Evolutionary conservation across 2,113 vertebrate genomes (phyloP).

Genomic region (Indicator indicator): DNA sequence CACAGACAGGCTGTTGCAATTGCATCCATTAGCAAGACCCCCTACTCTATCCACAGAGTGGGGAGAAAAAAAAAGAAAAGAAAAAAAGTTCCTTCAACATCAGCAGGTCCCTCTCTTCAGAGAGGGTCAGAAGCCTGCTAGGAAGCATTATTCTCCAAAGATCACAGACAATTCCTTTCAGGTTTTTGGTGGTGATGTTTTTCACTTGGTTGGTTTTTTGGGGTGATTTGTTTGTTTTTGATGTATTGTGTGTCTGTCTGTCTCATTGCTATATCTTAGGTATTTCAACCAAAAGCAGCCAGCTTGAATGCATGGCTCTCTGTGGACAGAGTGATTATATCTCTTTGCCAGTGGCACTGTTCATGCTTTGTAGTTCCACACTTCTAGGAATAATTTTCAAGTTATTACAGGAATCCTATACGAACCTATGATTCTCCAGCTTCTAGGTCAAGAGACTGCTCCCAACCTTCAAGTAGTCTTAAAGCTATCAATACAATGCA

Average conservation of each 20-base stretch:
- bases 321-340: neutral
- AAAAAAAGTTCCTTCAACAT: neutral
- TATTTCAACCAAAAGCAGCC: neutral
- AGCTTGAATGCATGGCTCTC: neutral
- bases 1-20: conserved; percentile 22
- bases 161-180: neutral
- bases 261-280: neutral
- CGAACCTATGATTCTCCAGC: neutral
- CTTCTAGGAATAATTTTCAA: neutral
- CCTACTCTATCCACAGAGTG: conserved; percentile 6
- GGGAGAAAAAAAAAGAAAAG: neutral
- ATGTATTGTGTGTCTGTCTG: too few species aligned
- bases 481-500: neutral
- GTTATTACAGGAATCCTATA: neutral
- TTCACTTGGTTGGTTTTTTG: too few species aligned
- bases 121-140: conserved; percentile 27
- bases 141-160: neutral
- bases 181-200: neutral
- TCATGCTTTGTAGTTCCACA: neutral
- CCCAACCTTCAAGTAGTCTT: neutral
- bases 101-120: conserved; percentile 4
- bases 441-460: neutral
- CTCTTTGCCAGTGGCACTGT: neutral
- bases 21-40: conserved; percentile 62
- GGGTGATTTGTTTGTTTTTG: neutral